A percentile compares a stretch with the other conserved stretches of the same genome.
phyloP scores from a whole-genome alignment of 1,140 invertebrate species.

The Philopotamus ludificatus region DNA sequence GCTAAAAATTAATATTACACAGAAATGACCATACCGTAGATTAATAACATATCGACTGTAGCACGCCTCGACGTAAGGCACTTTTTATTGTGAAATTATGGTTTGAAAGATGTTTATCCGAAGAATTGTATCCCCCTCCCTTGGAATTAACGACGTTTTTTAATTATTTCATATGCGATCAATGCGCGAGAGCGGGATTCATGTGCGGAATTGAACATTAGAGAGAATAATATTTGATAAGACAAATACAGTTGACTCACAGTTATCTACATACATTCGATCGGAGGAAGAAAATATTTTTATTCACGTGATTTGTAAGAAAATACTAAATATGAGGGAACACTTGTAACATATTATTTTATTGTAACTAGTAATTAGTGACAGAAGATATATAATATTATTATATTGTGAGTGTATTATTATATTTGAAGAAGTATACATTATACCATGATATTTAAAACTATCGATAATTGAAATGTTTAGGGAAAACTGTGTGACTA shows the following conservation, averaged over 20 bases:
- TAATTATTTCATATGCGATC: not conserved
- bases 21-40: conserved; percentile 23
- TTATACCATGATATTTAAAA: conserved; percentile 39
- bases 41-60: conserved; percentile 28
- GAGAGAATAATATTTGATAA: not conserved
- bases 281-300: conserved; percentile 24
- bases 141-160: conserved; percentile 5
- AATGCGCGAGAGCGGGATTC: conserved; percentile 4
- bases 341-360: conserved; percentile 42
- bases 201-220: conserved; percentile 18
- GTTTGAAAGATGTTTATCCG: not conserved
- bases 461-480: conserved; percentile 30
- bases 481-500: conserved; percentile 35
- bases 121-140: not conserved
- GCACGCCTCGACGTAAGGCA: not conserved
- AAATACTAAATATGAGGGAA: conserved; percentile 42
- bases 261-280: conserved; percentile 12
- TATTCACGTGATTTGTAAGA: conserved; percentile 26
- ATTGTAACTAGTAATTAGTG: conserved; percentile 37
- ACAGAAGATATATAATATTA: conserved; percentile 40
- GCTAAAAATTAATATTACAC: not conserved
- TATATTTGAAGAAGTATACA: conserved; percentile 40
- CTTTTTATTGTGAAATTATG: not conserved
- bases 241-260: conserved; percentile 5
- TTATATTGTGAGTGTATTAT: conserved; percentile 25